These are phyloP conservation scores for Proterorhinus semilunaris DNA, from an alignment of 2,113 vertebrate genomes.

Conservation along the genomic window DNA sequence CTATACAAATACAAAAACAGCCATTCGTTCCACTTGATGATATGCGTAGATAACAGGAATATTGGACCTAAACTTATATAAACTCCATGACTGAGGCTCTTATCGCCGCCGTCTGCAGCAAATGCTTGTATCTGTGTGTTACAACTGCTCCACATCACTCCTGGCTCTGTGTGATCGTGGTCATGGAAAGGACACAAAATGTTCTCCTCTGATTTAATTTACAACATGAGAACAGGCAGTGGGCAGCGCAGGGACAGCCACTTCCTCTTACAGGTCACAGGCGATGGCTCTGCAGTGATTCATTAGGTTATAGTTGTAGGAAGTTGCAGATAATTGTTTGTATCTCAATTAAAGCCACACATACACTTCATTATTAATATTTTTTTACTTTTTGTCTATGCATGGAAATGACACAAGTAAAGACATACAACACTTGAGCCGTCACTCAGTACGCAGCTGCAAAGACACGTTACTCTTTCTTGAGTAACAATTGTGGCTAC, in stretches of 20 bases:
- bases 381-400: no score
- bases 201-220: slow-evolving; percentile 10
- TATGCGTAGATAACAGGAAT: no score
- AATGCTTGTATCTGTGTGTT: background rate
- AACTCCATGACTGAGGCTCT: background rate
- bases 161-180: background rate
- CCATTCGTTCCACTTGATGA: no score
- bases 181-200: slow-evolving; percentile 9
- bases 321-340: no score
- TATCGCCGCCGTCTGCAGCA: background rate
- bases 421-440: no score
- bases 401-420: no score
- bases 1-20: no score
- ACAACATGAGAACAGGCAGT: slow-evolving; percentile 2
- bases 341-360: no score
- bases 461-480: no score
- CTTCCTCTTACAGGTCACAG: background rate
- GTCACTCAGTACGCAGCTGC: no score
- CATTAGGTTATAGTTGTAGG: background rate
- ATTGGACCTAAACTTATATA: background rate
- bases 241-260: background rate
- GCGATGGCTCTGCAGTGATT: background rate
- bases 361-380: no score
- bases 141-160: background rate
- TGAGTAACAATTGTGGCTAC: no score